Percentiles rank a stretch among this genome's conserved stretches.
phyloP scores from a whole-genome alignment of 2,113 vertebrate genomes.

The Himantopus leucocephalus region DNA sequence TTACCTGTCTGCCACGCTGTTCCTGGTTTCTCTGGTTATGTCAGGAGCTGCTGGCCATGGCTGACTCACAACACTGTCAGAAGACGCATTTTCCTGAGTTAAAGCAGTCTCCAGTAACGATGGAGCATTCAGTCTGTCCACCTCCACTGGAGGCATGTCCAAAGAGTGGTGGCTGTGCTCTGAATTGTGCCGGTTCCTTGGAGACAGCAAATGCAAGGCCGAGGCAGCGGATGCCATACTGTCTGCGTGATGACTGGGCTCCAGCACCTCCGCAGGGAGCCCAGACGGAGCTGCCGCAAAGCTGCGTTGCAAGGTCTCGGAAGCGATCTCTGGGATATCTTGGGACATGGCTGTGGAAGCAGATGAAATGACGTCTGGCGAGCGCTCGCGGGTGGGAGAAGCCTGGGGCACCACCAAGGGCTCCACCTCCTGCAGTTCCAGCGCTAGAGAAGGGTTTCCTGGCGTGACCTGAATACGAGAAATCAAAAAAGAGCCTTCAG shows the following conservation, averaged over 20 bases:
- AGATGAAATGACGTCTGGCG: slow-evolving; percentile 96
- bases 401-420: slow-evolving; percentile 85
- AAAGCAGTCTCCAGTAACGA: slow-evolving; percentile 87
- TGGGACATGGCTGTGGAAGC: slow-evolving; percentile 95
- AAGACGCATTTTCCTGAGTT: slow-evolving; percentile 82
- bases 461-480: slow-evolving; percentile 58
- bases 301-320: slow-evolving; percentile 87
- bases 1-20: slow-evolving; percentile 83
- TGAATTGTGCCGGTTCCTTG: slow-evolving; percentile 73
- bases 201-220: slow-evolving; percentile 87
- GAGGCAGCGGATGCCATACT: slow-evolving; percentile 95
- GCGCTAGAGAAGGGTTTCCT: slow-evolving; percentile 74
- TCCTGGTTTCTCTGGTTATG: slow-evolving; percentile 94
- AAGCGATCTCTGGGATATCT: slow-evolving; percentile 95
- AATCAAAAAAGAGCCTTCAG: not conserved
- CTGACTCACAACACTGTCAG: slow-evolving; percentile 79
- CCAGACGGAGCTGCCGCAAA: slow-evolving; percentile 61
- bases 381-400: slow-evolving; percentile 92
- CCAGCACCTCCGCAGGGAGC: slow-evolving; percentile 67
- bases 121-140: slow-evolving; percentile 84
- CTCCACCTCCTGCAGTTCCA: slow-evolving; percentile 86
- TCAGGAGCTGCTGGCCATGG: slow-evolving; percentile 96
- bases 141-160: slow-evolving; percentile 81
- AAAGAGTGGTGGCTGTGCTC: slow-evolving; percentile 81
- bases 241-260: slow-evolving; percentile 77